Evolutionary conservation across 2,888 invertebrate species (phyloP), one percentile per base, ranked within the genome.

Genomic region (Ptilodon capucinus): DNA sequence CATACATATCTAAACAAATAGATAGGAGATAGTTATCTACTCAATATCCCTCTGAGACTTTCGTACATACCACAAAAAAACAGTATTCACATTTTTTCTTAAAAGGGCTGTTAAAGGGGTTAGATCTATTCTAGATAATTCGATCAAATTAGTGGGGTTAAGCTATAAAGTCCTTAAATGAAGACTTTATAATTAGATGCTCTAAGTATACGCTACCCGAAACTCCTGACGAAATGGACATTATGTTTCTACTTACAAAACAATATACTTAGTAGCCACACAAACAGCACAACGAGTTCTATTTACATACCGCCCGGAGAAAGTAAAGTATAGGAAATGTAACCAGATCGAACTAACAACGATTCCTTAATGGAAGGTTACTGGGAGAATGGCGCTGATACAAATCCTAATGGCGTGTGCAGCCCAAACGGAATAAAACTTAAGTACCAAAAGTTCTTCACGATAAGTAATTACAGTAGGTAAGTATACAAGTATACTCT

Each of bases 251-350:
- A 51, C 54, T 65, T 54, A 48, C 48, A 55, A 55, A 57, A 63
- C 57, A 64, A 64, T 60, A 66, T 67, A 8, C 13, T 9, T 28
- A 28, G 64, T 45, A 42, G 57, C 57, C 57, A 68, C 56, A 68
- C 63, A 60, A 68, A 69, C 61, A 64, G 51, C 60, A 69, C 60
- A 68, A 64, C 62, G 57, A 68, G 64, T 44, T 60, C 61, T 71
- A 78, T 78, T 77, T 71, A 71, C 69, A 72, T 71, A 70, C 69
- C 58, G 54, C 56, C 48, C 40, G 60, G 71, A 67, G 79, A 81
- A 77, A 81, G 77, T 79, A 71, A 69, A 74, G 60, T 64, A 57
- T 54, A 61, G 54, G 61, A 63, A 60, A 55, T 61, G 48, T 60
- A 62, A 52, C 60, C 51, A 39, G 51, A 63, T 58, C 61, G 48